Percentiles rank a stretch among this genome's conserved stretches.
phyloP scores from a whole-genome alignment of 2,888 invertebrate genomes.

The Meloe dianella region DNA sequence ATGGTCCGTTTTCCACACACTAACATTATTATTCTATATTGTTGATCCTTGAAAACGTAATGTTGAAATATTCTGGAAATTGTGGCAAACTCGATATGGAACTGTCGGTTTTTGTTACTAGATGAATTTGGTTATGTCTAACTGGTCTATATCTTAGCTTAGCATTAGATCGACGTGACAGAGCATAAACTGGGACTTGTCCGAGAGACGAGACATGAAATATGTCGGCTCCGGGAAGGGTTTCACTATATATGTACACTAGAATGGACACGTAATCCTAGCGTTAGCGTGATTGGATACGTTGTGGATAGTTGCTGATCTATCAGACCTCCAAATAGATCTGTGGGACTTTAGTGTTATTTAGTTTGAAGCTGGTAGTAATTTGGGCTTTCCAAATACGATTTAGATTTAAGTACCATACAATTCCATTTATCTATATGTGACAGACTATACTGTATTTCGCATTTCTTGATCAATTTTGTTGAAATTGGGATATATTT shows the following conservation, averaged over 20 bases:
- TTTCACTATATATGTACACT: constrained; percentile 12
- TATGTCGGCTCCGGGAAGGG: constrained; percentile 16
- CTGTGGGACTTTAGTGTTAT: constrained; percentile 44
- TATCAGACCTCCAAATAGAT: constrained; percentile 44
- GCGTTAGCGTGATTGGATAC: constrained; percentile 48
- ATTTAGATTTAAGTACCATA: constrained; percentile 36
- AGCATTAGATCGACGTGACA: constrained; percentile 20
- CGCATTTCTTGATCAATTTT: background rate
- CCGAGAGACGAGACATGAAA: constrained; percentile 27
- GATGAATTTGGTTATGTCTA: background rate
- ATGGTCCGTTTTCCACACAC: too few relatives aligned
- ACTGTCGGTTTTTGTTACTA: background rate
- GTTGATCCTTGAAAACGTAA: background rate
- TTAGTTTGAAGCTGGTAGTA: constrained; percentile 44
- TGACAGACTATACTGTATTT: background rate
- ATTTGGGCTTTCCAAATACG: constrained; percentile 43
- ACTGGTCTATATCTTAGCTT: constrained; percentile 15
- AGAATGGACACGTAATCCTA: constrained; percentile 42
- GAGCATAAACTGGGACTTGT: constrained; percentile 25
- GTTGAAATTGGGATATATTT: constrained; percentile 3
- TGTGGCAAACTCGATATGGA: background rate
- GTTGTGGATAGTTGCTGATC: constrained; percentile 46
- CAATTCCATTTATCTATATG: constrained; percentile 11
- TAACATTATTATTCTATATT: too few relatives aligned
- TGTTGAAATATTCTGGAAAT: background rate